Evolutionary conservation across 92 coral and sea anemone species (phyloP), one percentile per base, ranked within the genome.

Genomic region (Paragorgia papillata): DNA sequence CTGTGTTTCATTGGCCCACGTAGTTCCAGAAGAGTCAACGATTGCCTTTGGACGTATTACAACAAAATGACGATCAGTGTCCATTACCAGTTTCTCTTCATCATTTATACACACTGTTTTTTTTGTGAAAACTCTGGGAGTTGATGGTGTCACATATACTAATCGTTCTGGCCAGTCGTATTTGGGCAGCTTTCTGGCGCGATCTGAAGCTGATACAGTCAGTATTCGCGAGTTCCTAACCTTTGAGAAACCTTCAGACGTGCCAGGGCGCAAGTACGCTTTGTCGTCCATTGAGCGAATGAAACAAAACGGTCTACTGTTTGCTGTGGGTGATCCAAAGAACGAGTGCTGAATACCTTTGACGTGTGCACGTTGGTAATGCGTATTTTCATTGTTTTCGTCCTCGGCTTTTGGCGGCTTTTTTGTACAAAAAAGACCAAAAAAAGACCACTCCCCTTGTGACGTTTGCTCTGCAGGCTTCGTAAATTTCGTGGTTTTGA

Each of bases 361-460:
- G 64, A 86, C 90, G 70, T 86, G 90, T 48, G 90, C 86, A 25
- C 84, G 22, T 78, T 86, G 90, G 51, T 85, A 66, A 66, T 81
- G 89, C n/a, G 82, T 86, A 39, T 81, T 80, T 40, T 85, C 85
- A 67, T 85, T 80, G 69, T 74, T 57, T 18, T 20, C 13, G 70
- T 75, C 85, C 39, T 80, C 75, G 33, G 84, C 33, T 56, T 75
- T 85, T 28, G 71, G 64, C 14, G 89, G 73, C 54, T 82, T 86
- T 76, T 69, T 70, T 20, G 80, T 81, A 80, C 89, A 85, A 59
- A 85, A 85, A 15, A 80, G n/a, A n/a, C n/a, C n/a, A n/a, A n/a
- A n/a, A n/a, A n/a, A n/a, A n/a, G 44, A 12, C 83, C 86, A 24
- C 67, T 86, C 22, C 86, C 83, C 15, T 78, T 66, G 57, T 81